Percentiles rank a stretch among this genome's conserved stretches.
Evolutionary conservation across 2,888 invertebrate species (phyloP).

Genomic region (Herminia tarsipennalis): DNA sequence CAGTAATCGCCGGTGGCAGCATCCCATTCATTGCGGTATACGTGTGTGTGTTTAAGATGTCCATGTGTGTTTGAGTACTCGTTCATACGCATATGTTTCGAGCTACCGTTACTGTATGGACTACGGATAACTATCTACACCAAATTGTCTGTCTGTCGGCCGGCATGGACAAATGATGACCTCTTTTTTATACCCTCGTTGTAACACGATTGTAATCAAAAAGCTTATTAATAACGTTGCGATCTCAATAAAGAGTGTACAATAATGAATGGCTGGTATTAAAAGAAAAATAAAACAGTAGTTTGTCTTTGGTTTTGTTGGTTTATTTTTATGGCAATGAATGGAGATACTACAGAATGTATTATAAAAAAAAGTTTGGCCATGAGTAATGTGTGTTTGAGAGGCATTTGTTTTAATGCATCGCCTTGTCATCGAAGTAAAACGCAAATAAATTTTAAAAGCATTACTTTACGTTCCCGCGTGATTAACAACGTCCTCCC

Average conservation of each 20-base stretch:
- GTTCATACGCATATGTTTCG: slow-evolving; percentile 45
- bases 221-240: slow-evolving; percentile 57
- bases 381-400: slow-evolving; percentile 59
- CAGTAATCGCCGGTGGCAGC: slow-evolving; percentile 64
- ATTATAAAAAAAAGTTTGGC: slow-evolving; percentile 28
- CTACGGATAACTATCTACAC: slow-evolving; percentile 57
- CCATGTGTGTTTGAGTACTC: slow-evolving; percentile 28
- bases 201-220: slow-evolving; percentile 62
- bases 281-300: slow-evolving; percentile 41
- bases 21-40: slow-evolving; percentile 70
- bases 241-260: slow-evolving; percentile 55
- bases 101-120: slow-evolving; percentile 68
- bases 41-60: slow-evolving; percentile 43
- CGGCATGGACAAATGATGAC: slow-evolving; percentile 59
- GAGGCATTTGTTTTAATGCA: slow-evolving; percentile 62
- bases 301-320: slow-evolving; percentile 32
- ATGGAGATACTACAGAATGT: slow-evolving; percentile 47
- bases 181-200: slow-evolving; percentile 59
- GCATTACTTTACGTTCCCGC: slow-evolving; percentile 66
- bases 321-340: slow-evolving; percentile 62
- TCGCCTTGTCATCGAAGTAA: slow-evolving; percentile 63
- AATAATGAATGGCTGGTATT: slow-evolving; percentile 47
- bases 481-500: slow-evolving; percentile 76
- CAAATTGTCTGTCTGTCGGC: slow-evolving; percentile 60
- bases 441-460: slow-evolving; percentile 80